Conservation (phyloP, 2,113 vertebrate species). For the Gnathonemus echidnorhynchus region DNA sequence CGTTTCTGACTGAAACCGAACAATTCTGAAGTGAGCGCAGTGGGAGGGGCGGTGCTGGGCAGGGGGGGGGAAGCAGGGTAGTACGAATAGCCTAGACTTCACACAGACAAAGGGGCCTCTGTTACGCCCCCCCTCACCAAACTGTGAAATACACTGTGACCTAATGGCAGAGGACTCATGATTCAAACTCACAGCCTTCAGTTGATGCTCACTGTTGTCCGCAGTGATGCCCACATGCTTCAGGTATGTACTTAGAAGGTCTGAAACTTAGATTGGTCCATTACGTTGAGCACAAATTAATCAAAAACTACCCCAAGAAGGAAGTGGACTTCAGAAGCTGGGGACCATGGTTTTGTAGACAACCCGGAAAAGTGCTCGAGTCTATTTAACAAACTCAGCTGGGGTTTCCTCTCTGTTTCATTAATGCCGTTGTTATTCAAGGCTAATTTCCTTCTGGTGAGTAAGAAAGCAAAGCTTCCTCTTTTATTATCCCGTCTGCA, state of each 20-base stretch:
- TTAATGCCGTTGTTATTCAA: neutral
- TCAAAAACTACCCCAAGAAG: neutral
- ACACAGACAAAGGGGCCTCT: neutral
- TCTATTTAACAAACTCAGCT: neutral
- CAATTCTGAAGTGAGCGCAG: neutral
- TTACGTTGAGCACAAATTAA: neutral
- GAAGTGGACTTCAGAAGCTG: neutral
- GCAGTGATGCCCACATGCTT: neutral
- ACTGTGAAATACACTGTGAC: neutral
- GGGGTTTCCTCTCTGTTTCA: neutral
- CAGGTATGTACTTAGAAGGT: neutral
- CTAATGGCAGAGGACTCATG: neutral
- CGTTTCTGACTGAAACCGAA: neutral
- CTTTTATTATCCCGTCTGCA: neutral
- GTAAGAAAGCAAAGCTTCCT: neutral
- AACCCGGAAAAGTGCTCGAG: neutral
- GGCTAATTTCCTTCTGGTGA: neutral
- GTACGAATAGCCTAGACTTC: neutral
- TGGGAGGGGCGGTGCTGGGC: neutral
- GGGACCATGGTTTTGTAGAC: neutral
- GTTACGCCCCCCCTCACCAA: neutral
- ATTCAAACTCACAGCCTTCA: neutral
- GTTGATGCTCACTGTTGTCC: neutral
- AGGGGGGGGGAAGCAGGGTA: neutral
- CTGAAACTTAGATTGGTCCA: neutral